Base-by-base conservation (phyloP, 2,113 vertebrate species). In the Toxotes chatareus region DNA sequence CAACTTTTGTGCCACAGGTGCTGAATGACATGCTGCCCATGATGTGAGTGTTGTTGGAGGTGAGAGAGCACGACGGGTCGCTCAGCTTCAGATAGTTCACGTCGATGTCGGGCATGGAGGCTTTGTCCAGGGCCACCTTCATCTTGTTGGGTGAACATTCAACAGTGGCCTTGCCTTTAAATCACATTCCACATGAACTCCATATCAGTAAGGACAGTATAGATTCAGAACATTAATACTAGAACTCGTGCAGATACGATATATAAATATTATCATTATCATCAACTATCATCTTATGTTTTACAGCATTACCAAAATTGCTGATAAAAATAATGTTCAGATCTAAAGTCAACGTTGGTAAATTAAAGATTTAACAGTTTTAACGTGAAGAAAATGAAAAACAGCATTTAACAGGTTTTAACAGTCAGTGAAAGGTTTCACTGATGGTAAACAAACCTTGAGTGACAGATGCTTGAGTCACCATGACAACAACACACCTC, bases 41-140 rank as follows among this genome's bases (percentile, higher is more conserved):
- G 72, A 95, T 92, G 86, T 95, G 93, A 1, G 94, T 93, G 47
- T 1, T 14, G 56, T 96, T 96, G 67, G 92, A 90, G 14, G 87
- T 86, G 7, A 95, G 90, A 0, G 91, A 91, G 73, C 95, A 95
- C 0, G 87, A 74, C 0, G 84, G 63, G 67, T 96, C 95, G 1
- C 47, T 86, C 60, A 96, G 88, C 19, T 73, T 59, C 0, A 95
- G 92, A 42, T 85, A 91, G 67, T 82, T 90, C 21, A 57, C 68
- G 6, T 95, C 91, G 19, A 95, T 87, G 31, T 66, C 92, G 0
- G 89, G 86, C 78, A 95, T 87, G 9, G 93, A 91, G 0, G 88
- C 76, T 74, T 93, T 94, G 10, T 84, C 84, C 1, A 95, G 56
- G 11, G 13, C 10, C 32, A 95, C 92, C 31, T 12, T 71, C 87